phyloP scores from a whole-genome alignment of 2,113 vertebrate genomes.

The Sisor rabdophorus region DNA sequence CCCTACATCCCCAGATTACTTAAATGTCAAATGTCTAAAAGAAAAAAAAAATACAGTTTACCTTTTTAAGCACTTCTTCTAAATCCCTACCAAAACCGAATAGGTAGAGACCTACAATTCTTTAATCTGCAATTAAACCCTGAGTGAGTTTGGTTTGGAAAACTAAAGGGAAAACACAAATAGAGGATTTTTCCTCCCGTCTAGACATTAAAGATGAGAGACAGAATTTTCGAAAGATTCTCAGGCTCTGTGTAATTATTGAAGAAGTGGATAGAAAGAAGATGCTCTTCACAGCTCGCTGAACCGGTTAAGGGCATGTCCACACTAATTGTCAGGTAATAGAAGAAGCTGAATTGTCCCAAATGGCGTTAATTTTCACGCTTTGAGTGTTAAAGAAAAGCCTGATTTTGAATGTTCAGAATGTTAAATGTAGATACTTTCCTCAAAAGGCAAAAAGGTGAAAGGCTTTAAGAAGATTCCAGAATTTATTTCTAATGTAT shows the following conservation, averaged over 20 bases:
- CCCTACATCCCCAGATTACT: background rate
- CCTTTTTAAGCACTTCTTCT: background rate
- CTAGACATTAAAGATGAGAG: background rate
- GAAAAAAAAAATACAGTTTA: background rate
- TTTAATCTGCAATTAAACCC: background rate
- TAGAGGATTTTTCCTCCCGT: background rate
- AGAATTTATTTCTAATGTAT: background rate
- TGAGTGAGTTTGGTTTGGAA: background rate
- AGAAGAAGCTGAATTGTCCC: conserved; percentile 24
- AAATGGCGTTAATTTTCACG: conserved; percentile 30
- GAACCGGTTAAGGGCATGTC: conserved; percentile 44
- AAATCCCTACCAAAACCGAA: background rate
- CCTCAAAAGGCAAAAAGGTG: background rate
- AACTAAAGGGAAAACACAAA: background rate
- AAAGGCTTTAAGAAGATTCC: background rate
- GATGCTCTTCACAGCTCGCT: conserved; percentile 48
- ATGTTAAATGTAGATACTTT: background rate
- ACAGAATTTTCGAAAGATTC: conserved; percentile 5
- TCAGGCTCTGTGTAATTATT: conserved; percentile 1
- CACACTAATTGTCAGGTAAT: conserved; percentile 38
- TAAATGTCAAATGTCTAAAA: background rate
- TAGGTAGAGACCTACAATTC: background rate
- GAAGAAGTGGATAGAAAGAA: conserved; percentile 8
- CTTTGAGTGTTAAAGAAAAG: background rate
- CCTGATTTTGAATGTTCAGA: background rate